phyloP scores from a whole-genome alignment of 2,113 vertebrate genomes.

The Peromyscus polionotus region DNA sequence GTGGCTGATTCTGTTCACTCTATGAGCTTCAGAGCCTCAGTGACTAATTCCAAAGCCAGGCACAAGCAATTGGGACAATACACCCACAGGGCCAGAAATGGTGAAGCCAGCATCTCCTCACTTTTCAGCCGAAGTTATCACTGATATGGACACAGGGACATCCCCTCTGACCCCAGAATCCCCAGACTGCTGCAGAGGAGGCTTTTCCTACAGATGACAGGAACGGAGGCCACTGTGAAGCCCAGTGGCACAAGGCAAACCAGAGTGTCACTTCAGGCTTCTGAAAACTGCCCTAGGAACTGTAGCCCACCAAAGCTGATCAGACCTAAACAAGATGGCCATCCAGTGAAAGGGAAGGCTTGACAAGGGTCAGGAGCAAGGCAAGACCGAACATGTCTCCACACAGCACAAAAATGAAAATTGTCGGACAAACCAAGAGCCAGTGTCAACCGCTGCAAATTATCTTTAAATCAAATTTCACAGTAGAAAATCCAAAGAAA shows the following conservation, averaged over 20 bases:
- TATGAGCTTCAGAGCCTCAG: background rate
- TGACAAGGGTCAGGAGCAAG: background rate
- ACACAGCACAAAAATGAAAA: background rate
- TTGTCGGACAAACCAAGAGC: background rate
- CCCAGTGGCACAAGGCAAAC: background rate
- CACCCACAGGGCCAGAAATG: background rate
- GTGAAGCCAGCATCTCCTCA: background rate
- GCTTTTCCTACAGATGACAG: background rate
- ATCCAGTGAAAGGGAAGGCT: background rate
- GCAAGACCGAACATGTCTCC: background rate
- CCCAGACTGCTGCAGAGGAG: background rate
- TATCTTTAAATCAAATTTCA: background rate
- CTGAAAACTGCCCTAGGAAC: background rate
- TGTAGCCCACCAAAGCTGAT: background rate
- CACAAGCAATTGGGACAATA: background rate
- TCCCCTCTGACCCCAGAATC: background rate
- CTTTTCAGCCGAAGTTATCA: background rate
- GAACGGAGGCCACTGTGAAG: background rate
- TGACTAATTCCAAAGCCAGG: background rate
- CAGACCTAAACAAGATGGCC: background rate
- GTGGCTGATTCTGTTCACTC: background rate
- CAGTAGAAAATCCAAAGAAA: conserved; percentile 21
- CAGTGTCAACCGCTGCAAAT: background rate
- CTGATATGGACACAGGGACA: background rate
- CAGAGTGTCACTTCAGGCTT: background rate